Evolutionary conservation across 1,140 invertebrate species (phyloP).

Genomic region (Hestina assimilis): DNA sequence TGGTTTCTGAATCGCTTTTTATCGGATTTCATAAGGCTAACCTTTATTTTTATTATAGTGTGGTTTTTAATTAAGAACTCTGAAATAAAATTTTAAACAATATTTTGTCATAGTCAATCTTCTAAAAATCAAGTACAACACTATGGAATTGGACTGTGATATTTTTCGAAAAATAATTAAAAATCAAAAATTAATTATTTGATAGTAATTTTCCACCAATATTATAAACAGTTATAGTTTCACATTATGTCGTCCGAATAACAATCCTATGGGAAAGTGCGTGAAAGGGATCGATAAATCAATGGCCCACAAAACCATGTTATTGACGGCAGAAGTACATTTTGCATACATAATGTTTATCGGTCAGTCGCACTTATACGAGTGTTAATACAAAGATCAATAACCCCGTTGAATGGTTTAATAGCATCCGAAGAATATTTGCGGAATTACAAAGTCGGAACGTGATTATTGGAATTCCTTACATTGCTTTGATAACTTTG

Average conservation of each 20-base stretch:
- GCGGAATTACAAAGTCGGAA: not conserved
- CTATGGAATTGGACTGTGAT: too few species aligned
- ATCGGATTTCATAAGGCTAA: too few species aligned
- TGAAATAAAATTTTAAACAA: too few species aligned
- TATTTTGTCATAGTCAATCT: too few species aligned
- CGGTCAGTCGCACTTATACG: not conserved
- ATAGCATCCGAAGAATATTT: conserved; percentile 12
- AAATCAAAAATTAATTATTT: too few species aligned
- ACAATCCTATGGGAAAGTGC: conserved; percentile 18
- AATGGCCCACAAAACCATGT: conserved; percentile 10
- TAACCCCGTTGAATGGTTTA: conserved; percentile 10
- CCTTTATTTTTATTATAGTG: too few species aligned
- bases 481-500: not conserved
- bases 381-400: not conserved
- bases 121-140: too few species aligned
- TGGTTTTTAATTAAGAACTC: too few species aligned
- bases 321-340: conserved; percentile 4
- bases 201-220: conserved; percentile 4
- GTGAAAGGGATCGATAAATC: conserved; percentile 22
- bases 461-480: conserved; percentile 5
- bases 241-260: conserved; percentile 9
- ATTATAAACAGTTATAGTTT: not conserved
- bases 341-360: conserved; percentile 2
- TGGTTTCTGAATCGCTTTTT: too few species aligned
- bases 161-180: too few species aligned